Conservation (phyloP, 2,113 vertebrate genomes). For the Notarius lentiginosus region DNA sequence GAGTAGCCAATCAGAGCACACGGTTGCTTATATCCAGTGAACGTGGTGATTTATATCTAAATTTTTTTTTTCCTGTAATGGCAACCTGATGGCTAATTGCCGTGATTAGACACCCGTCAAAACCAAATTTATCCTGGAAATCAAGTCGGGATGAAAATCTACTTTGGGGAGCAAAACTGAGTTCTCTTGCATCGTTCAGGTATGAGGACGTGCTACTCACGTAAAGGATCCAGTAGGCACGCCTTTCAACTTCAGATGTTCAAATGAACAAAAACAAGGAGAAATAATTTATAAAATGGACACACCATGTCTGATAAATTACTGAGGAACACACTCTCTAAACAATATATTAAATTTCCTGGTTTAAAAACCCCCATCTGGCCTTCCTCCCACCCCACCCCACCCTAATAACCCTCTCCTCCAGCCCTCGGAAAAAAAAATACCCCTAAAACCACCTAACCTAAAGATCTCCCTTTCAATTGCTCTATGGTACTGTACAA, state of each 20-base stretch:
- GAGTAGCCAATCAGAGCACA: no score
- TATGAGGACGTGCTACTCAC: neutral
- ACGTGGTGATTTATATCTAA: no score
- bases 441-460: constrained; percentile 52
- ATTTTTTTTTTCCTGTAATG: neutral
- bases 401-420: neutral
- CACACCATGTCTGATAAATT: constrained; percentile 82
- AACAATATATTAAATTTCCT: constrained; percentile 94
- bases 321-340: constrained; percentile 78
- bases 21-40: no score
- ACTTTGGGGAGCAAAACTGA: no score
- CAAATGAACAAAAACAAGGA: constrained; percentile 32
- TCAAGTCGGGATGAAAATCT: neutral
- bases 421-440: constrained; percentile 9
- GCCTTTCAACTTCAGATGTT: neutral
- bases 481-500: constrained; percentile 78
- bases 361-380: constrained; percentile 74
- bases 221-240: neutral
- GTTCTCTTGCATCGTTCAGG: neutral
- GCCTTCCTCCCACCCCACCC: neutral
- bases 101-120: neutral
- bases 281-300: constrained; percentile 70
- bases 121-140: neutral
- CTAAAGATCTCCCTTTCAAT: constrained; percentile 59
- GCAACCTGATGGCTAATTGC: neutral